These are phyloP conservation scores for Acromyrmex charruanus DNA, from an alignment of 1,140 invertebrate species.

Conservation along the genomic window DNA sequence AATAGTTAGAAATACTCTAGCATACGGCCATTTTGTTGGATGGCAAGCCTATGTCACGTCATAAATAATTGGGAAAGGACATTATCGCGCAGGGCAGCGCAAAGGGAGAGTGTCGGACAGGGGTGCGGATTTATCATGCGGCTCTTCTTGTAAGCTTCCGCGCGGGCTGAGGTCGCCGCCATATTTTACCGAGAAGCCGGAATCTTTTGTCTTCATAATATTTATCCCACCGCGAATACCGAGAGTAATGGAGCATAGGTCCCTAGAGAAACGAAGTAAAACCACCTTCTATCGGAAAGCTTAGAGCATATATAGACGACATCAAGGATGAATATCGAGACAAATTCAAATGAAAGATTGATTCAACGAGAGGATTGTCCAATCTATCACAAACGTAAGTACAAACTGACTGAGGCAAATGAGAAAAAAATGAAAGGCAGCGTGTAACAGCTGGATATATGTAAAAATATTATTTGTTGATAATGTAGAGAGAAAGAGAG, in stretches of 20 bases:
- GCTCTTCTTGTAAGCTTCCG: conserved; percentile 55
- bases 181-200: conserved; percentile 78
- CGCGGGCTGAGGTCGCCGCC: conserved; percentile 36
- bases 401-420: background rate
- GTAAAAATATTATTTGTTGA: conserved; percentile 26
- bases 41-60: conserved; percentile 50
- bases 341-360: conserved; percentile 70
- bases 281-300: conserved; percentile 41
- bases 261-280: conserved; percentile 75
- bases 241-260: conserved; percentile 75
- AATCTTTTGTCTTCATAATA: conserved; percentile 85
- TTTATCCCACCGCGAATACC: conserved; percentile 78
- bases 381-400: conserved; percentile 43
- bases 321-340: conserved; percentile 58
- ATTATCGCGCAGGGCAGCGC: conserved; percentile 77
- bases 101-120: conserved; percentile 72
- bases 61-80: conserved; percentile 80
- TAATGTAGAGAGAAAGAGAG: too few relatives aligned
- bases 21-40: conserved; percentile 58
- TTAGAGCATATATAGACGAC: conserved; percentile 57
- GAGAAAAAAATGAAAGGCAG: background rate
- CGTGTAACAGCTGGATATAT: background rate
- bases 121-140: conserved; percentile 77
- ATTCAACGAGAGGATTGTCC: conserved; percentile 52
- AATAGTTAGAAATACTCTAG: conserved; percentile 20